These are phyloP conservation scores for Cyphomyrus plagiostoma DNA, from an alignment of 2,113 vertebrate genomes.

Conservation along the genomic window DNA sequence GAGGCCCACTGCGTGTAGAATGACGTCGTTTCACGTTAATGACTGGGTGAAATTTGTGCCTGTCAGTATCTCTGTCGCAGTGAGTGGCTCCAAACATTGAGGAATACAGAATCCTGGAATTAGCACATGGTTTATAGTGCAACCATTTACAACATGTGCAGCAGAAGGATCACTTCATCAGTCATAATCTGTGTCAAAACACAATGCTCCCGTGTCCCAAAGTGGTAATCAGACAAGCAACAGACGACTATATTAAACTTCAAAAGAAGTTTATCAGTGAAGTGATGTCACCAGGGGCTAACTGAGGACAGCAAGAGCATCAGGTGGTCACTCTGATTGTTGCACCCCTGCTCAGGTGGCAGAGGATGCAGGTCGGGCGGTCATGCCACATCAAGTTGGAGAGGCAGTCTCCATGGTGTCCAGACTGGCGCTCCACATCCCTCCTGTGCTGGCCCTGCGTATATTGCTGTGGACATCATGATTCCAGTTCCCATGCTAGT, in stretches of 20 bases:
- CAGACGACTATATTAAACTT: constrained; percentile 62
- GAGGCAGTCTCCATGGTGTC: neutral
- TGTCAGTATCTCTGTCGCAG: neutral
- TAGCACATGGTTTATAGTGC: neutral
- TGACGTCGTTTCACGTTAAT: neutral
- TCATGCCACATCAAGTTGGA: neutral
- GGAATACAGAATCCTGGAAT: neutral
- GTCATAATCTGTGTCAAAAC: neutral
- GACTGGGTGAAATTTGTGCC: neutral
- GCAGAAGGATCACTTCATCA: neutral
- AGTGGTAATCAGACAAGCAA: constrained; percentile 36
- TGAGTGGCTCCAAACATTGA: neutral
- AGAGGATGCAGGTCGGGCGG: neutral
- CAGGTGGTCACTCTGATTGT: neutral
- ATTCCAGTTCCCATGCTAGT: neutral
- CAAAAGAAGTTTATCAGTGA: constrained; percentile 46
- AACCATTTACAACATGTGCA: neutral
- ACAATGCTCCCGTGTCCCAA: neutral
- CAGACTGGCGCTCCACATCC: neutral
- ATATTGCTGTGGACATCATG: neutral
- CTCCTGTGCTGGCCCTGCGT: neutral
- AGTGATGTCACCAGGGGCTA: constrained; percentile 49
- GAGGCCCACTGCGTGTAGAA: neutral
- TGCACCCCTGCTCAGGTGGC: neutral
- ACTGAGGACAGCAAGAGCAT: constrained; percentile 17